phyloP scores from a whole-genome alignment of 92 coral and sea anemone genomes.

The Palythoa grandis region DNA sequence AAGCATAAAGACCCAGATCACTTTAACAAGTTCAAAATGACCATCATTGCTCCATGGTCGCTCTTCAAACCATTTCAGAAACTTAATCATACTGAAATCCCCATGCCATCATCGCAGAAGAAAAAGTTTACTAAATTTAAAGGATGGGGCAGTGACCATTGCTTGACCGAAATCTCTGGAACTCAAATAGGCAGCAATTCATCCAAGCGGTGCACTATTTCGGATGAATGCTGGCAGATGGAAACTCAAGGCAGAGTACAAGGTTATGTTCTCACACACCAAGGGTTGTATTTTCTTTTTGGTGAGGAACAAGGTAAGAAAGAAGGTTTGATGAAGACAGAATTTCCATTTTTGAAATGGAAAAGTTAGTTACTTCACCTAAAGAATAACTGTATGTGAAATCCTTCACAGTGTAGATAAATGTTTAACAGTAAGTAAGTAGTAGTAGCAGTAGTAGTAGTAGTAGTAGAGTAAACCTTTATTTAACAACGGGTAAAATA shows the following conservation, averaged over 20 bases:
- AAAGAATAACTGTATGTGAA: too few species aligned
- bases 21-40: slow-evolving; percentile 68
- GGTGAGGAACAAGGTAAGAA: slow-evolving; percentile 81
- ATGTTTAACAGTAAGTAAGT: too few species aligned
- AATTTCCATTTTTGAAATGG: too few species aligned
- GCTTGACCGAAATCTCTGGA: slow-evolving; percentile 78
- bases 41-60: slow-evolving; percentile 72
- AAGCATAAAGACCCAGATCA: slow-evolving; percentile 51
- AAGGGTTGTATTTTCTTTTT: slow-evolving; percentile 73
- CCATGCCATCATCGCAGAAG: slow-evolving; percentile 55
- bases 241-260: slow-evolving; percentile 67
- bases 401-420: too few species aligned
- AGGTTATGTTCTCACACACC: slow-evolving; percentile 84
- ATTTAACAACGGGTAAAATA: too few species aligned
- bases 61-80: slow-evolving; percentile 74
- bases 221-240: slow-evolving; percentile 74
- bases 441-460: too few species aligned
- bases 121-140: slow-evolving; percentile 66
- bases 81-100: slow-evolving; percentile 37
- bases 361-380: too few species aligned
- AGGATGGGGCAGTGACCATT: slow-evolving; percentile 72
- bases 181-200: slow-evolving; percentile 45
- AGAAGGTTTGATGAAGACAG: too few species aligned
- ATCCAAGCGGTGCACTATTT: slow-evolving; percentile 63
- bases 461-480: too few species aligned